Conservation (phyloP, 2,797 vertebrate genomes). For the Argentina silus region DNA sequence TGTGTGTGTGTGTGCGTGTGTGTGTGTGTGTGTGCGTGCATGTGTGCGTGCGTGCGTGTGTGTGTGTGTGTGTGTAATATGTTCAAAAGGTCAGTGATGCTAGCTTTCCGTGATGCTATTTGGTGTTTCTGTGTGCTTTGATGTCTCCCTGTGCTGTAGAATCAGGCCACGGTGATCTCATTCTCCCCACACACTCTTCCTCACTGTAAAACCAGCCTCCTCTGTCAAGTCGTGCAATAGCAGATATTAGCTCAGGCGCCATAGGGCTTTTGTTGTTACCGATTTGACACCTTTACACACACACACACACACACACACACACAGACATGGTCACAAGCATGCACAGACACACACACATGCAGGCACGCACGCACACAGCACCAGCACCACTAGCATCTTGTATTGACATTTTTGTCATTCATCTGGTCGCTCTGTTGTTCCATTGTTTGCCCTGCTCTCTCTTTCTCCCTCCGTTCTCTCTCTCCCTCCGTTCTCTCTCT, state of each 20-base stretch:
- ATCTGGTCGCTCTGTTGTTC: conserved; percentile 14
- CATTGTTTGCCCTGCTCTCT: conserved; percentile 19
- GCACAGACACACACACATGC: not conserved
- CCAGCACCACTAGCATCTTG: conserved; percentile 14
- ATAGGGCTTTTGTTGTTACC: conserved; percentile 3
- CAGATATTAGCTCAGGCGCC: conserved; percentile 10
- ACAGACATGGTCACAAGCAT: not conserved
- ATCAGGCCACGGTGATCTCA: not conserved
- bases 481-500: conserved; percentile 1
- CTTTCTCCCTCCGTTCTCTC: not conserved
- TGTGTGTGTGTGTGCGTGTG: not conserved
- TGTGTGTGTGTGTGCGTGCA: conserved; percentile 29
- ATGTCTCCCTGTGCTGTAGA: conserved; percentile 48
- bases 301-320: not conserved
- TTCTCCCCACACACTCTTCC: not conserved
- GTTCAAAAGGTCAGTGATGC: conserved; percentile 49
- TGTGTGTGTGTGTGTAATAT: conserved; percentile 10
- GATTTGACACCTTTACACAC: not conserved
- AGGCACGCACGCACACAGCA: not conserved
- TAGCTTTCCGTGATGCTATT: conserved; percentile 55
- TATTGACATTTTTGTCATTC: conserved; percentile 19
- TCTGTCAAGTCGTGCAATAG: conserved; percentile 8
- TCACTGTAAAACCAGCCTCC: not conserved
- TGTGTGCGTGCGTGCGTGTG: conserved; percentile 21
- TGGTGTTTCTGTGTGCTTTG: conserved; percentile 53